These are phyloP conservation scores for Ranitomeya imitator DNA, from an alignment of 2,113 vertebrate species.

Conservation along the genomic window DNA sequence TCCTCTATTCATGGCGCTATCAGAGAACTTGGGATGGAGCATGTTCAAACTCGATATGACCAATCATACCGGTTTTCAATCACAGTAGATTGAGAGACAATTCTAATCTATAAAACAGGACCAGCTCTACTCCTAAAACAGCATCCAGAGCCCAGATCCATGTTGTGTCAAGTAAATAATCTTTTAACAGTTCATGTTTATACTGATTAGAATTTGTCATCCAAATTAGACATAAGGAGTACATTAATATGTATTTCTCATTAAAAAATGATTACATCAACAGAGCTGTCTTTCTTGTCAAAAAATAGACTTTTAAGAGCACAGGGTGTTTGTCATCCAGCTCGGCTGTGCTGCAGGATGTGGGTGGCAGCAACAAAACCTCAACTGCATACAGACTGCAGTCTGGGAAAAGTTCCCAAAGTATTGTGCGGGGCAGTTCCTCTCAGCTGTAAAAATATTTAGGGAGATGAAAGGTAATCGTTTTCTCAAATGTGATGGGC, in stretches of 20 bases:
- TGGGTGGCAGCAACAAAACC: slow-evolving; percentile 59
- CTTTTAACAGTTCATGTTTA: slow-evolving; percentile 38
- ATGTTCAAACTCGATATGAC: background rate
- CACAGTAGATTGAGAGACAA: background rate
- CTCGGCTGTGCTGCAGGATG: slow-evolving; percentile 60
- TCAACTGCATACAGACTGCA: slow-evolving; percentile 62
- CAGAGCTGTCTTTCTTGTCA: slow-evolving; percentile 46
- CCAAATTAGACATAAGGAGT: slow-evolving; percentile 44
- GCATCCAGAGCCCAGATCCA: background rate
- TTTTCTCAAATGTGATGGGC: slow-evolving; percentile 59
- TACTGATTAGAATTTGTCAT: slow-evolving; percentile 19
- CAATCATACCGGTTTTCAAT: background rate
- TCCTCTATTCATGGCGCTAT: no score
- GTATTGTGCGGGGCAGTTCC: slow-evolving; percentile 65
- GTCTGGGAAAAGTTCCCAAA: slow-evolving; percentile 66
- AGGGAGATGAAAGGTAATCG: slow-evolving; percentile 47
- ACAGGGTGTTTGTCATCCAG: slow-evolving; percentile 52
- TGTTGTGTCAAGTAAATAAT: slow-evolving; percentile 16
- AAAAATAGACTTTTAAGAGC: slow-evolving; percentile 12
- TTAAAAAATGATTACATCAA: slow-evolving; percentile 39
- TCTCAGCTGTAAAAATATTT: slow-evolving; percentile 72
- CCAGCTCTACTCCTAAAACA: background rate
- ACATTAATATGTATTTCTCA: slow-evolving; percentile 50
- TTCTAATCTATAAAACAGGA: background rate
- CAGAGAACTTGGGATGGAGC: background rate